Conservation (phyloP, 2,797 vertebrate genomes). For the Sebastes nivosus region DNA sequence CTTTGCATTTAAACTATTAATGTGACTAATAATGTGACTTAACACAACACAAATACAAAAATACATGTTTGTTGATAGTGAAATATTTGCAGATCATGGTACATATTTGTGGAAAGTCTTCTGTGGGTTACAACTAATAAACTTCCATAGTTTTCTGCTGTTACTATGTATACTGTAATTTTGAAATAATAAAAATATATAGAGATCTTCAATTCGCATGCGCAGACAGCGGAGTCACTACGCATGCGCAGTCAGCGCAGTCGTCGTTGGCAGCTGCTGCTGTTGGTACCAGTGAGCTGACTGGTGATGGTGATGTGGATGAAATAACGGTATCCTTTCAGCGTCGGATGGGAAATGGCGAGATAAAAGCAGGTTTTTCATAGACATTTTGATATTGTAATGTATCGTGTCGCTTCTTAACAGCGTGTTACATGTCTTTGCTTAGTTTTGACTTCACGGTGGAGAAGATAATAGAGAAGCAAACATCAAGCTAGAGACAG, state of each 20-base stretch:
- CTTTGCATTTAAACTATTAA: no score
- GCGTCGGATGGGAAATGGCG: background rate
- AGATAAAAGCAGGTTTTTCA: background rate
- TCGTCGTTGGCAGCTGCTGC: slow-evolving; percentile 29
- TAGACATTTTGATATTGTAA: rapidly evolving
- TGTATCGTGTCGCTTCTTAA: rapidly evolving
- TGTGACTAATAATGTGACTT: no score
- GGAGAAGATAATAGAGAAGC: background rate
- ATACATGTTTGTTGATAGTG: no score
- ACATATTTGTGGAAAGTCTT: no score
- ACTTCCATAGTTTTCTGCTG: no score
- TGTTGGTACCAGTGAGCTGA: background rate
- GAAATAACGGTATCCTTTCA: slow-evolving; percentile 49
- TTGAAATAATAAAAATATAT: no score
- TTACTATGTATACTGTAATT: no score
- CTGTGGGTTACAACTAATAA: no score
- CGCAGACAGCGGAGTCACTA: background rate
- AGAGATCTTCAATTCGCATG: no score
- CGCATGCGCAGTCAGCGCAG: slow-evolving; percentile 57
- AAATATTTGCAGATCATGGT: no score
- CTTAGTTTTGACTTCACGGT: slow-evolving; percentile 8
- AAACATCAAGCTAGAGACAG: slow-evolving; percentile 21
- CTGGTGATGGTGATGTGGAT: slow-evolving; percentile 46
- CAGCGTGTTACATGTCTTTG: background rate
- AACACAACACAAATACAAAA: no score